These are phyloP conservation scores for Istiophorus platypterus DNA, from an alignment of 2,113 vertebrate species.

Conservation along the genomic window DNA sequence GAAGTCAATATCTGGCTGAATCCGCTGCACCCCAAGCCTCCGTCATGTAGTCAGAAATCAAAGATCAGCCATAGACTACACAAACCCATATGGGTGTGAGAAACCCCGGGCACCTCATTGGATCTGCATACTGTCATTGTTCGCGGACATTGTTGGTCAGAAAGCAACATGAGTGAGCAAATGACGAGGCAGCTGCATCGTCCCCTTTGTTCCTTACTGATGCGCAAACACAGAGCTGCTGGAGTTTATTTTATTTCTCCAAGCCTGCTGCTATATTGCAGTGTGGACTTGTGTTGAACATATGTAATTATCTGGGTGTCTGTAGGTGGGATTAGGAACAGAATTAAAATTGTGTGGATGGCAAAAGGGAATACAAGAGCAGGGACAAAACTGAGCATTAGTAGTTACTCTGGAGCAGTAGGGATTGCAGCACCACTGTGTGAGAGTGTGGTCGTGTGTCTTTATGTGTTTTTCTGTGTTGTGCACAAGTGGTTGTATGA, in stretches of 20 bases:
- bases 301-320: constrained; percentile 74
- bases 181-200: constrained; percentile 47
- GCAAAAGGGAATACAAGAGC: constrained; percentile 51
- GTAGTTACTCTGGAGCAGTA: constrained; percentile 28
- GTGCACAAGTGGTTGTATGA: not conserved
- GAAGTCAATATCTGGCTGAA: constrained; percentile 53
- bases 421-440: not conserved
- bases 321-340: constrained; percentile 61
- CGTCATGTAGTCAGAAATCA: constrained; percentile 25
- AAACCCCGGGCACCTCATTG: constrained; percentile 35
- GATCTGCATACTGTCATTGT: constrained; percentile 38
- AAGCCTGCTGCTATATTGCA: constrained; percentile 49
- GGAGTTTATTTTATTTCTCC: constrained; percentile 20
- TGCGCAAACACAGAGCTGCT: constrained; percentile 37
- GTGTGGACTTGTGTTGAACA: constrained; percentile 63
- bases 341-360: constrained; percentile 68
- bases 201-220: constrained; percentile 46
- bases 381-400: constrained; percentile 27
- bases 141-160: constrained; percentile 36
- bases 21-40: not conserved
- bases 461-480: not conserved
- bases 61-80: constrained; percentile 9
- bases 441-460: not conserved
- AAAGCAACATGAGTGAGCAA: constrained; percentile 43
- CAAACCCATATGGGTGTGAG: not conserved